Conservation (phyloP, 1,140 invertebrate genomes). For the Sycophaga agraensis region DNA sequence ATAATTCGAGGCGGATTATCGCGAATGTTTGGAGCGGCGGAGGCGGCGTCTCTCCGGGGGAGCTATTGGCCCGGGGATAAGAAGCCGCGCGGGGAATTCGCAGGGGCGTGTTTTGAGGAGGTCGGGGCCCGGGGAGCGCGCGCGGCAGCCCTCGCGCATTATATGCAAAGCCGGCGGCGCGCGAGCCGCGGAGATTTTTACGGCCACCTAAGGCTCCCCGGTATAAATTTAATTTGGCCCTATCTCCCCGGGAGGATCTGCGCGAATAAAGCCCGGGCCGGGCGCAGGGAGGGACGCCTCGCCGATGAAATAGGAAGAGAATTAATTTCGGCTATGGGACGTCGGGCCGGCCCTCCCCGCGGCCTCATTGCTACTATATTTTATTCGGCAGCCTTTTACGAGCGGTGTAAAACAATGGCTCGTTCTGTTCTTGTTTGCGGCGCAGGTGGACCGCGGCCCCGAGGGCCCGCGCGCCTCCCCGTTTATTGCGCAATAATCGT, state of each 20-base stretch:
- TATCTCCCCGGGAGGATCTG: slow-evolving; percentile 24
- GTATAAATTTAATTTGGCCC: slow-evolving; percentile 28
- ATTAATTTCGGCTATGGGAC: slow-evolving; percentile 23
- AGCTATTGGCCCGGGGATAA: no score
- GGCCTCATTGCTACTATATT: slow-evolving; percentile 34
- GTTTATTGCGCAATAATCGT: slow-evolving; percentile 52
- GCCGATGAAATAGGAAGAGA: slow-evolving; percentile 19
- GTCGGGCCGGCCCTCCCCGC: not conserved
- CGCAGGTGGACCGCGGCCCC: no score
- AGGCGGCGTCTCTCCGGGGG: no score
- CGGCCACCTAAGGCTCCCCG: not conserved
- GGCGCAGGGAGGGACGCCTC: no score
- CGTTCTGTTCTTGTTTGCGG: slow-evolving; percentile 35
- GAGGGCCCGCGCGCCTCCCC: not conserved
- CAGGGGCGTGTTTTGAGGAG: no score
- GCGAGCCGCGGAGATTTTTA: slow-evolving; percentile 13
- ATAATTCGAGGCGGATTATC: no score
- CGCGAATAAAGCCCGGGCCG: slow-evolving; percentile 1
- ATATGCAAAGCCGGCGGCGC: no score
- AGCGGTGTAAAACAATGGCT: slow-evolving; percentile 43
- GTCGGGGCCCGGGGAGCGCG: no score
- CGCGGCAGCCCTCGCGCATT: no score
- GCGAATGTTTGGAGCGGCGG: no score
- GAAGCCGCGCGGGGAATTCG: no score
- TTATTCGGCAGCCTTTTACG: slow-evolving; percentile 41